Evolutionary conservation across 2,797 vertebrate genomes (phyloP), one percentile per base, ranked within the genome.

Genomic region (Oreochromis grahami): DNA sequence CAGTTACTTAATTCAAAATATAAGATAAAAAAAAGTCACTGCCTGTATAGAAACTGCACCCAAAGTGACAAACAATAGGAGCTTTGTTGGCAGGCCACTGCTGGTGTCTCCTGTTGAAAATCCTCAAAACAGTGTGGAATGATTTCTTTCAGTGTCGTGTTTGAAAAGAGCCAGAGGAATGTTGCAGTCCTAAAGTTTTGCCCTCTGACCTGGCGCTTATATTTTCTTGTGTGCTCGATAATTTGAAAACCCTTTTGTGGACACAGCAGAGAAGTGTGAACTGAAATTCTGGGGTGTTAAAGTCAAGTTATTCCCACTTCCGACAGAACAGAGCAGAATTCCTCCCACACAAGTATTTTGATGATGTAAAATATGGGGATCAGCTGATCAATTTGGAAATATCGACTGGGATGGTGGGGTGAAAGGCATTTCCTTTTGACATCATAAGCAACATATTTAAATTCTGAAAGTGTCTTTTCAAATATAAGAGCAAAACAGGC

Each of bases 61-160:
- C 8, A 19, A 14, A 11, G 51, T 29, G 52, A 58, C 11, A 84
- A 85, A 95, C 93, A 95, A 88, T 80, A 78, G 83, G 76, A 60
- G 58, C 91, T 88, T 89, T 94, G 94, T 94, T 63, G 60, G 68
- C 41, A 13, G 38, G 52, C 58, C 32, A 10, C 82, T 84, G 74
- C 86, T 89, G 45, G 85, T 90, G 58, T 92, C 85, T 93, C 85
- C 85, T 65, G 76, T 87, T 77, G 90, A 95, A 85, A 95, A 95
- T 95, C 91, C 94, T 94, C 94, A 94, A 85, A 88, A 76, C 72
- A 77, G 94, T 95, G 95, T 93, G 95, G 92, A 95, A 96, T 94
- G 92, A 88, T 86, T 82, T 80, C 84, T 92, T 86, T 88, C 88
- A 86, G 78, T 32, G 78, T 38, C 32, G 70, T 96, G 91, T 95